Percentiles rank a stretch among this genome's conserved stretches.
Conservation (phyloP, 2,888 invertebrate species). For the Cremastinae sp. region DNA sequence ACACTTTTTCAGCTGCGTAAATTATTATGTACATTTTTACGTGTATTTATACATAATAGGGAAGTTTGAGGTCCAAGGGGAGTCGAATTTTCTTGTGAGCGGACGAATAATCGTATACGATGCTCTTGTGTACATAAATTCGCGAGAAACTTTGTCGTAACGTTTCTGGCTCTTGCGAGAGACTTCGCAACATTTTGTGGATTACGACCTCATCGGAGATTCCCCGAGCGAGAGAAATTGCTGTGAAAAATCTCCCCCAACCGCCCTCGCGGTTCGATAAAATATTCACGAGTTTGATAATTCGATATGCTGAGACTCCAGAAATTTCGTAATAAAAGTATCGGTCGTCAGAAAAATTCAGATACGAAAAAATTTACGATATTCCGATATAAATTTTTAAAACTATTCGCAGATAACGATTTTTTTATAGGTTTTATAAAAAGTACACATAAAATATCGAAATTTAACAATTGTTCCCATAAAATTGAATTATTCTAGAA, state of each 20-base stretch:
- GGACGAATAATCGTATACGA: background rate
- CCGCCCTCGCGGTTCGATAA: background rate
- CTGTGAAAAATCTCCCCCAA: too few relatives aligned
- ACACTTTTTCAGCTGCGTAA: too few relatives aligned
- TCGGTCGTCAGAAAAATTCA: too few relatives aligned
- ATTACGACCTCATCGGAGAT: constrained; percentile 35
- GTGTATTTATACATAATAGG: too few relatives aligned
- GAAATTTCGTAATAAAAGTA: constrained; percentile 3
- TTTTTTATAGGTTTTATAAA: too few relatives aligned
- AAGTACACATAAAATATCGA: constrained; percentile 24
- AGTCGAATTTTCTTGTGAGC: too few relatives aligned
- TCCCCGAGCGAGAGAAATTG: background rate
- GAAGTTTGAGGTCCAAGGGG: too few relatives aligned
- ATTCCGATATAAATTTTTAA: too few relatives aligned
- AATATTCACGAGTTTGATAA: background rate
- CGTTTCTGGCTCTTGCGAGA: constrained; percentile 43
- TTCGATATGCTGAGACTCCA: background rate
- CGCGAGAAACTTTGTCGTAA: constrained; percentile 44
- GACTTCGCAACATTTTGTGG: constrained; percentile 18
- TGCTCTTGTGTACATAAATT: constrained; percentile 11
- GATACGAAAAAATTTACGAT: too few relatives aligned
- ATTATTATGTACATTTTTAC: too few relatives aligned
- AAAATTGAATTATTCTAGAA: too few relatives aligned
- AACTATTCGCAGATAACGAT: background rate
- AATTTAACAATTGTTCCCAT: constrained; percentile 28